phyloP scores from a whole-genome alignment of 2,113 vertebrate genomes.

The Prinia subflava region DNA sequence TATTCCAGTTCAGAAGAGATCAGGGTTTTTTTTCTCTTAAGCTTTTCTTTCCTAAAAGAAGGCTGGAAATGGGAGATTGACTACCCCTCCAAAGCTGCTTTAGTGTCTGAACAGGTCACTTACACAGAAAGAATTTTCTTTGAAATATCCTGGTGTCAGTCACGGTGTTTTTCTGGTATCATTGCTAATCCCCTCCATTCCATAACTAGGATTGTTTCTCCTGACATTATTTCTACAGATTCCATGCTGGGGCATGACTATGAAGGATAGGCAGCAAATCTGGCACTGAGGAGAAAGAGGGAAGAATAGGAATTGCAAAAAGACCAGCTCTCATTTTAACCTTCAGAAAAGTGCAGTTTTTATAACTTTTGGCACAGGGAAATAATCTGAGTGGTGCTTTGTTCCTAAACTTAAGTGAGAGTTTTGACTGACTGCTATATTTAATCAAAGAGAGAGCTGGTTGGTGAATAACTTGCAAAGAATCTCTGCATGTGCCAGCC shows the following conservation, averaged over 20 bases:
- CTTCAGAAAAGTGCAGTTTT: neutral
- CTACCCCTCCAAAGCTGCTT: neutral
- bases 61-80: neutral
- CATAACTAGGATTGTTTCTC: neutral
- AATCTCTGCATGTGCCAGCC: neutral
- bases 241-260: neutral
- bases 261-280: neutral
- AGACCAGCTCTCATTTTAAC: neutral
- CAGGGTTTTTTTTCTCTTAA: neutral
- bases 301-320: neutral
- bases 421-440: neutral
- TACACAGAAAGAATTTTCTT: neutral
- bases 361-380: neutral
- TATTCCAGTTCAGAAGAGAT: neutral
- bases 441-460: neutral
- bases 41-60: neutral
- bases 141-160: neutral
- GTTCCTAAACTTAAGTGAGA: neutral
- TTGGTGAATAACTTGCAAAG: neutral
- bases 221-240: neutral
- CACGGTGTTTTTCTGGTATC: neutral
- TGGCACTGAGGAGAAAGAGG: neutral
- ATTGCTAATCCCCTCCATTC: neutral
- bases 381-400: neutral
- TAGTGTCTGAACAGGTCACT: neutral